A percentile compares a stretch with the other conserved stretches of the same genome.
These are phyloP conservation scores for Asbolus verrucosus DNA, from an alignment of 1,140 invertebrate species.

Conservation along the genomic window DNA sequence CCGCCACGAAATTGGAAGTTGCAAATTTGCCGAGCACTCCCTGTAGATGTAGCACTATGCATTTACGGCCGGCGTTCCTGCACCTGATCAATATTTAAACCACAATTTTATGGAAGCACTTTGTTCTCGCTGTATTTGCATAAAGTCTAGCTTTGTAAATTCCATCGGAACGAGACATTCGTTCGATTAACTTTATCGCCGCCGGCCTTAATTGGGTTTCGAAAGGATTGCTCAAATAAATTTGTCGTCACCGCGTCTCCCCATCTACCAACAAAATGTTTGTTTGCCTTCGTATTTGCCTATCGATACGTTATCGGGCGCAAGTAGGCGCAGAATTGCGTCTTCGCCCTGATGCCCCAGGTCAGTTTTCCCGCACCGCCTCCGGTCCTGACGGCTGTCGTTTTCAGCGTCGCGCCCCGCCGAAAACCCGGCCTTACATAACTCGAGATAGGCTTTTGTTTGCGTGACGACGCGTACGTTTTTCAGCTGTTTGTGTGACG, in stretches of 20 bases:
- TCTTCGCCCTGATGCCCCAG: too few species aligned
- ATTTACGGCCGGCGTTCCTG: slow-evolving; percentile 6
- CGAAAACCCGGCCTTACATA: slow-evolving; percentile 19
- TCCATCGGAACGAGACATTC: slow-evolving; percentile 13
- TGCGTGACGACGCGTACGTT: slow-evolving; percentile 47
- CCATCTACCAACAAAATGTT: background rate
- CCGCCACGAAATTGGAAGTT: too few species aligned
- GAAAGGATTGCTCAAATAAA: slow-evolving; percentile 30
- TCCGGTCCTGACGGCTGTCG: background rate
- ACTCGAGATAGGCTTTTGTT: slow-evolving; percentile 3
- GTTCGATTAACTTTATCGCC: slow-evolving; percentile 27
- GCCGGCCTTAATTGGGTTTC: slow-evolving; percentile 14
- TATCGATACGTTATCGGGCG: background rate
- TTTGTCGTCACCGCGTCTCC: background rate
- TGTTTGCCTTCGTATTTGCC: slow-evolving; percentile 2
- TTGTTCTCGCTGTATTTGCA: slow-evolving; percentile 28
- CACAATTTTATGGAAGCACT: slow-evolving; percentile 31
- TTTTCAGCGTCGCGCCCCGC: background rate
- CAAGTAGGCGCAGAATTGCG: too few species aligned
- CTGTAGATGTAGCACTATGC: background rate
- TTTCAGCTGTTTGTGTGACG: slow-evolving; percentile 47
- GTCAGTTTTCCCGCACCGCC: background rate
- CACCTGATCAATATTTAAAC: slow-evolving; percentile 31
- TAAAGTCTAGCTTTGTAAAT: slow-evolving; percentile 30
- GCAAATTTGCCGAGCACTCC: background rate